Conservation (phyloP, 2,888 invertebrate genomes). For the Troglohyphantes excavatus region DNA sequence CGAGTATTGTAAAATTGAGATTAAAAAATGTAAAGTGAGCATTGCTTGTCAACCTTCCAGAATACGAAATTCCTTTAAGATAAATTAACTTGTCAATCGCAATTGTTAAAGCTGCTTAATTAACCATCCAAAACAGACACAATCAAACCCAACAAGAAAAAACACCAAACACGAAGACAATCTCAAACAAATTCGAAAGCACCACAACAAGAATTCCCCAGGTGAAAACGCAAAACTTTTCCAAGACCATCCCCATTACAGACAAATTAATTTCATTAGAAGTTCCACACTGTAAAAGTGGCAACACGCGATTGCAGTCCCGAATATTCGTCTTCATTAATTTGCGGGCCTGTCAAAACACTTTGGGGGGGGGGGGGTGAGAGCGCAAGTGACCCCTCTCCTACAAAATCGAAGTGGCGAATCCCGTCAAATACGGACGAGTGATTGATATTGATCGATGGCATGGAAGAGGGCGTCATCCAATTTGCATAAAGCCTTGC, state of each 20-base stretch:
- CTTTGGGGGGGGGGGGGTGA: conserved; percentile 27
- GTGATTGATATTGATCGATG: conserved; percentile 73
- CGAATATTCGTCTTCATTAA: conserved; percentile 76
- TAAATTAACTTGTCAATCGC: no score
- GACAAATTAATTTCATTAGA: conserved; percentile 64
- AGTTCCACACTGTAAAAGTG: conserved; percentile 20
- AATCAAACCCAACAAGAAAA: no score
- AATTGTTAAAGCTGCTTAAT: no score
- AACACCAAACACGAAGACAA: conserved; percentile 3
- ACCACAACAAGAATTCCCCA: background rate
- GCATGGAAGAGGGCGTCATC: conserved; percentile 44
- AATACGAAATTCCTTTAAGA: no score
- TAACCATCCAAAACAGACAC: no score
- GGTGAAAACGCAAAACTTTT: conserved; percentile 22
- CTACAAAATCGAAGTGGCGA: conserved; percentile 51
- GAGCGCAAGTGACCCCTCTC: background rate
- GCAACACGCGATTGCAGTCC: conserved; percentile 41
- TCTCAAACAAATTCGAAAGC: background rate
- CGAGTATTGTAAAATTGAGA: no score
- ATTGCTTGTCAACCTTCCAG: no score
- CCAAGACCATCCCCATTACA: background rate
- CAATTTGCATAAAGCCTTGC: conserved; percentile 57
- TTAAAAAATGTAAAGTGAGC: no score
- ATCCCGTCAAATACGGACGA: conserved; percentile 49
- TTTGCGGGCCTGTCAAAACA: conserved; percentile 73